phyloP scores from a whole-genome alignment of 2,888 invertebrate species.

The Drosophila anomelani region DNA sequence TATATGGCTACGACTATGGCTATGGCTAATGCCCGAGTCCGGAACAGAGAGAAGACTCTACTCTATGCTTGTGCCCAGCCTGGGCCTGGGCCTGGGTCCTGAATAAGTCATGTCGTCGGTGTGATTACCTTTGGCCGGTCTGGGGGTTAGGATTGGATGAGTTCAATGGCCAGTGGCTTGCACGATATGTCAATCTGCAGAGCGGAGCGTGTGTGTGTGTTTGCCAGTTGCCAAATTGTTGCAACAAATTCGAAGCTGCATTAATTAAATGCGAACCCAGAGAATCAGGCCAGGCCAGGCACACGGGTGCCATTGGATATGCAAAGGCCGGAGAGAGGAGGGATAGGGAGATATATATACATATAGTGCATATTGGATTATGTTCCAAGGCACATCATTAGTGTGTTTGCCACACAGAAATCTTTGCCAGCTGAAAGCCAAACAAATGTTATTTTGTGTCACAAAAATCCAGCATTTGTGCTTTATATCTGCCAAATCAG shows the following conservation, averaged over 20 bases:
- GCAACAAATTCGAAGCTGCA: conserved; percentile 51
- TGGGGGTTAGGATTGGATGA: conserved; percentile 39
- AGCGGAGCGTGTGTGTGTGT: conserved; percentile 1
- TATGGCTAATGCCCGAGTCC: conserved; percentile 2
- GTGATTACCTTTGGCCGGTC: conserved; percentile 60
- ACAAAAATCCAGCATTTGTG: not conserved
- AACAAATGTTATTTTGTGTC: conserved; percentile 9
- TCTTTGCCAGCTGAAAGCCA: not conserved
- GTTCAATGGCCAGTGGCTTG: conserved; percentile 41
- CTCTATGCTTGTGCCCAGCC: not conserved
- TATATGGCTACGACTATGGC: conserved; percentile 39
- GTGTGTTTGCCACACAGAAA: conserved; percentile 8
- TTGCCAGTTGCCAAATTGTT: conserved; percentile 39
- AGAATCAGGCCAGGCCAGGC: not conserved
- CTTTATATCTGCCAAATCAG: not conserved
- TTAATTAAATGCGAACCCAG: conserved; percentile 54
- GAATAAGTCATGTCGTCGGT: conserved; percentile 58
- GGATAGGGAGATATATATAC: not conserved
- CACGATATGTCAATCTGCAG: conserved; percentile 55
- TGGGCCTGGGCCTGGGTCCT: conserved; percentile 10
- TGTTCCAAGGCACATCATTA: conserved; percentile 25
- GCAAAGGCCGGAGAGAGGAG: conserved; percentile 15
- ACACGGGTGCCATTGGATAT: conserved; percentile 21
- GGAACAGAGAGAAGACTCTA: conserved; percentile 8
- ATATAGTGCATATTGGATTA: conserved; percentile 25